Evolutionary conservation across 1,140 invertebrate genomes (phyloP), one percentile per base, ranked within the genome.

Genomic region (Neodiprion fabricii): DNA sequence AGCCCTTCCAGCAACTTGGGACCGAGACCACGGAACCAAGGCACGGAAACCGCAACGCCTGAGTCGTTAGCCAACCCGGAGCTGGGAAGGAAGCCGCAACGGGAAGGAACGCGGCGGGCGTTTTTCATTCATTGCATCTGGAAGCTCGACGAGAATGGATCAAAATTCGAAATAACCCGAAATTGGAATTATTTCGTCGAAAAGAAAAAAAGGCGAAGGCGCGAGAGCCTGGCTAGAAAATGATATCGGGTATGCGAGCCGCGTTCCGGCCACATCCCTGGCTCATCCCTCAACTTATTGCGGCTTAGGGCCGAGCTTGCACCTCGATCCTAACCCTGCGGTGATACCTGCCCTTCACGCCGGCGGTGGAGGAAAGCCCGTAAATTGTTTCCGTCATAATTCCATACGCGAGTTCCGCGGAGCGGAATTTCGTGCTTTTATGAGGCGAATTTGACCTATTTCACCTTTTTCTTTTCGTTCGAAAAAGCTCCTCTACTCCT

Each of bases 1-100:
- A 86, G 86, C 86, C 85, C 85, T 85, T 84, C 82, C 80, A 81
- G 80, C 82, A 80, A 75, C 74, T 12, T 61, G 11, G 53, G 53
- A 61, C 53, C 53, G 53, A 61, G 53, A 61, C 53, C 53, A 61
- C 53, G 53, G 28, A 40, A 40, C 28, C 28, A 5, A 40, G 28
- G 28, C 28, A 40, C 28, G 28, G 53, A 61, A 61, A 61, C 53
- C 53, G 53, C 53, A 17, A 61, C n/a, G 53, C 53, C 53, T 61
- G n/a, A 61, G 53, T 61, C 53, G 53, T 61, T 61, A 61, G 53
- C 53, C n/a, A 61, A 61, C 53, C 53, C 53, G 53, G n/a, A 61
- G 53, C 53, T 40, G 28, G 5, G n/a, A 61, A 61, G 28, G 28
- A 40, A 40, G 28, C 28, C 28, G 28, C 28, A 40, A 5, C 28